Base-by-base conservation (phyloP, 2,888 invertebrate species). In the Nesidiocoris tenuis region DNA sequence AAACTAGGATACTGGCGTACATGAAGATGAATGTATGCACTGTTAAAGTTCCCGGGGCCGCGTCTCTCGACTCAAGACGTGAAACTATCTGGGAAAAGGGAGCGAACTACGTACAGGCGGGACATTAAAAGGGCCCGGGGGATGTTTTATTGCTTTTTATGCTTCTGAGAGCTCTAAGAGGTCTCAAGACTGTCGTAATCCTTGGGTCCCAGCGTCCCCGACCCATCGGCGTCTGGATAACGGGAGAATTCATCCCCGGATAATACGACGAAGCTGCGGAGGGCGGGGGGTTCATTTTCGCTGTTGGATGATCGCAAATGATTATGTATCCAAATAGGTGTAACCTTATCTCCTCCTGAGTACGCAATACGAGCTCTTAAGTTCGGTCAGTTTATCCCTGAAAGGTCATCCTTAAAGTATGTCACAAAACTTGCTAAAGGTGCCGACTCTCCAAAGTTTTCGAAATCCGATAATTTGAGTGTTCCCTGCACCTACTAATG, bases 121-220 rank as follows among this genome's bases (percentile, higher is more conserved):
- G 39, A 54, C 66, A 66, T 66, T 66, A 66, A 66, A 66, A 21
- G 54, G 66, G 21, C 66, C 66, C 66, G 19, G 12, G 66, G 66
- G 66, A 39, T 66, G 66, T 66, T 66, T 66, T 66, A 66, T 66
- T 66, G 66, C 66, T 66, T 66, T 54, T 66, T 66, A 39, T 39
- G 55, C 66, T 66, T 66, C 66, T 39, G 55, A 39, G 12, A 66
- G 66, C 66, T 18, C 66, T 66, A 66, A 66, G 66, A 66, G 66
- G 66, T 66, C 66, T 66, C 66, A 66, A 66, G 66, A 55, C 54
- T 66, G 66, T 66, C 66, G 66, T 66, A 66, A 66, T 66, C 66
- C 39, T 3, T 66, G 54, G 54, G 21, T 54, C 54, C 54, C 66
- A 39, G 18, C 54, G 66, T 21, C 39, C 12, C 39, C 39, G 39